These are phyloP conservation scores for Calliopsis andreniformis DNA, from an alignment of 1,140 invertebrate species.

Conservation along the genomic window DNA sequence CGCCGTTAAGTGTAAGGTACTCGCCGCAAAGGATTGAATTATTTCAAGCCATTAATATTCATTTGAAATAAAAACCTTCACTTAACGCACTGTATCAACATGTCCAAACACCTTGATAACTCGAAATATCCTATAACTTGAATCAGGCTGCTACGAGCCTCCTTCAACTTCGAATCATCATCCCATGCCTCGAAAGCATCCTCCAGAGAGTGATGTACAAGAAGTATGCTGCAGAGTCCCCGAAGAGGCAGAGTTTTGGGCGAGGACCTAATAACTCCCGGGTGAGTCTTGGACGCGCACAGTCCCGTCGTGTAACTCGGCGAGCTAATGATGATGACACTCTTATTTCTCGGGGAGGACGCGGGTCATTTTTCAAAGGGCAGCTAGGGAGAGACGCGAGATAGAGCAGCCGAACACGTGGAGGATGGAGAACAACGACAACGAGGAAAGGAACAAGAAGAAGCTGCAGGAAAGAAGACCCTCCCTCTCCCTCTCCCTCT, in stretches of 20 bases:
- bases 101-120: no score
- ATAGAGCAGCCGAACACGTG: constrained; percentile 41
- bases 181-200: no score
- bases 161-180: no score
- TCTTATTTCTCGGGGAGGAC: constrained; percentile 72
- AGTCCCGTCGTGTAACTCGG: constrained; percentile 67
- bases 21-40: no score
- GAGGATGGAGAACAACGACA: constrained; percentile 32
- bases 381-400: constrained; percentile 53
- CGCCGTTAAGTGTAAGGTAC: no score
- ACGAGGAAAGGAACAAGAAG: constrained; percentile 31
- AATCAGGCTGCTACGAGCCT: no score
- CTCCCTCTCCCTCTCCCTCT: no score
- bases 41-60: no score
- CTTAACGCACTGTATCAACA: no score
- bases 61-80: no score
- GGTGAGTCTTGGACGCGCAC: constrained; percentile 24
- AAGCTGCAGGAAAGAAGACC: no score
- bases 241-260: constrained; percentile 9
- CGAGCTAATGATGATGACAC: constrained; percentile 78
- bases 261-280: constrained; percentile 37
- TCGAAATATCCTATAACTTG: no score
- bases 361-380: constrained; percentile 77
- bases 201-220: neutral
- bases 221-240: neutral